Percentiles rank a stretch among this genome's conserved stretches.
Evolutionary conservation across 2,113 vertebrate genomes (phyloP).

Genomic region (Labrus mixtus): DNA sequence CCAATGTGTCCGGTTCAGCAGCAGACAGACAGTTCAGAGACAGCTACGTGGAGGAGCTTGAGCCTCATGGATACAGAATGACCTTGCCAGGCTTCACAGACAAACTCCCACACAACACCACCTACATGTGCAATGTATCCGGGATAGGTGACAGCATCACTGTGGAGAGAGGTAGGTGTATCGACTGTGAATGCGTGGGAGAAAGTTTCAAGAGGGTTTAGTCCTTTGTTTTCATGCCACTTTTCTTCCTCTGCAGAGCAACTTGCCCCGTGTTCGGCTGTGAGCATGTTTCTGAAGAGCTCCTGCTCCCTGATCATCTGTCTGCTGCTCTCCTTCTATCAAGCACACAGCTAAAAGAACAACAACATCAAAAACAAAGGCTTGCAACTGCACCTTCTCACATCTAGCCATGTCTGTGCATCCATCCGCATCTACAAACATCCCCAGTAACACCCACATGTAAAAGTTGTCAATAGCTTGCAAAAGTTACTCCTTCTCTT

Average conservation of each 20-base stretch:
- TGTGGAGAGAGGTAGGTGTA: slow-evolving; percentile 72
- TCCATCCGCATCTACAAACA: slow-evolving; percentile 15
- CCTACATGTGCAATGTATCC: slow-evolving; percentile 81
- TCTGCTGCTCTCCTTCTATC: slow-evolving; percentile 63
- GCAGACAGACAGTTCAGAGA: slow-evolving; percentile 66
- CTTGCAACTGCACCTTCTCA: slow-evolving; percentile 6
- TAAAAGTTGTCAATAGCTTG: slow-evolving; percentile 19
- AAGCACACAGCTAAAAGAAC: slow-evolving; percentile 41
- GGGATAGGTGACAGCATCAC: slow-evolving; percentile 39
- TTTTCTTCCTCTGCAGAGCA: slow-evolving; percentile 69
- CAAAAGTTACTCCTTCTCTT: not conserved
- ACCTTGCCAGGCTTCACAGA: slow-evolving; percentile 64
- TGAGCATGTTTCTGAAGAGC: slow-evolving; percentile 76
- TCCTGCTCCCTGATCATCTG: slow-evolving; percentile 66
- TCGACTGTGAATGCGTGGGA: slow-evolving; percentile 2
- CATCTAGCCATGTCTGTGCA: slow-evolving; percentile 19
- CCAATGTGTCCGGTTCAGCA: slow-evolving; percentile 78
- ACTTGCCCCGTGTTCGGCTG: slow-evolving; percentile 77
- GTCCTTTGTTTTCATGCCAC: not conserved
- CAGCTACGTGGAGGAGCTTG: slow-evolving; percentile 70
- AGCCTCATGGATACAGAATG: slow-evolving; percentile 76
- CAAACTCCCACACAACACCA: slow-evolving; percentile 74
- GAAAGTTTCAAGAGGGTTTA: slow-evolving; percentile 9
- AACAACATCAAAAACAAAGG: slow-evolving; percentile 2
- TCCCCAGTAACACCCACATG: slow-evolving; percentile 8